Base-by-base conservation (phyloP, 2,113 vertebrate species). In the Strix aluco region DNA sequence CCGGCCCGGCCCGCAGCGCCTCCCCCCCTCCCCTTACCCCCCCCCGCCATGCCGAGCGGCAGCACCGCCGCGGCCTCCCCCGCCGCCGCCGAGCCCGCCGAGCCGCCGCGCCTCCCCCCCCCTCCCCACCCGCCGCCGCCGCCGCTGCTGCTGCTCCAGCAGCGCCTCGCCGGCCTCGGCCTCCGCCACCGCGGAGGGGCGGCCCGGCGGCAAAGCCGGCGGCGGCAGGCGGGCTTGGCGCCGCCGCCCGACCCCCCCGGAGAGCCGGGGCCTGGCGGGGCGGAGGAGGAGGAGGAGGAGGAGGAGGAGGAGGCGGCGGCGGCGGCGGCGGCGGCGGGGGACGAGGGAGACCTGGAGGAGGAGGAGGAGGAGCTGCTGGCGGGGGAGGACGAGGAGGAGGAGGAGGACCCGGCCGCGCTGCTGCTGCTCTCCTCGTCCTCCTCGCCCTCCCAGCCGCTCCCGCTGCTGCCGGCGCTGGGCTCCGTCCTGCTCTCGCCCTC, bases 91-190 rank as follows among this genome's bases (percentile, higher is more conserved):
- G 63, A 97, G 96, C 93, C 96, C 79, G 77, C 96, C 94, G 69
- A 98, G 96, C 93, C 91, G 96, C 96, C 69, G 96, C 94, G 81
- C 83, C 96, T 94, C 83, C 86, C 88, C 72, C 89, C 81, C 13
- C 13, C 42, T 55, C 89, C 74, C 61, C 93, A 63, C 84, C 93
- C 95, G 94, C 96, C 93, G n/a, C n/a, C n/a, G n/a, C n/a, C n/a
- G 62, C 96, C 98, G 81, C 97, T 98, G 86, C 98, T 97, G 79
- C 97, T 98, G 67, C 94, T 92, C 47, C 89, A 98, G 93, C 98
- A 98, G 94, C 98, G 98, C 95, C 98, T 99, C 96, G 97, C 98
- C 94, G 98, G 97, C 81, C 96, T 99, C 96, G 98, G 99, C 98
- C 98, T 99, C 38, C 97, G 98, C 29, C 98, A 98, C 62, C 97